A percentile compares a stretch with the other conserved stretches of the same genome.
Conservation (phyloP, 2,797 vertebrate genomes). For the Poeciliopsis infans region DNA sequence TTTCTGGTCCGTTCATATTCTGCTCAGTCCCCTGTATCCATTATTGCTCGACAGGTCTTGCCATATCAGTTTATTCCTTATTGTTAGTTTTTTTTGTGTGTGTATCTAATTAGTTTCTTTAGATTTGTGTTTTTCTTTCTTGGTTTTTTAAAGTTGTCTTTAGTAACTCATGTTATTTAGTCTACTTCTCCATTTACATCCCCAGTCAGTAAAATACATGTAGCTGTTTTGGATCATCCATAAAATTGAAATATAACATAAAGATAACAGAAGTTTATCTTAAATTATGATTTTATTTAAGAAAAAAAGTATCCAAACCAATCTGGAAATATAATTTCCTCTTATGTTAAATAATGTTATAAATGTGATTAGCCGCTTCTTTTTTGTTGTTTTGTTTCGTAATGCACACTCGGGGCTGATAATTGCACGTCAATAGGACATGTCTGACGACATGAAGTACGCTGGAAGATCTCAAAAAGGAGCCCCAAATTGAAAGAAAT, state of each 20-base stretch:
- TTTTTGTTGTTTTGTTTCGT: not conserved
- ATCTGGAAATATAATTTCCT: not conserved
- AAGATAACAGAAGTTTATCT: not conserved
- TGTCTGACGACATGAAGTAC: not conserved
- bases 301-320: not conserved
- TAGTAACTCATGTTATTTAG: not conserved
- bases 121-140: not conserved
- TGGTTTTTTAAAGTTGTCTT: not conserved
- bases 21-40: not conserved
- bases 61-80: not conserved
- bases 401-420: not conserved
- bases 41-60: not conserved
- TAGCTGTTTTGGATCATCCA: not conserved
- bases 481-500: not conserved
- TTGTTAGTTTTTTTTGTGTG: not conserved
- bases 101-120: not conserved
- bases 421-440: not conserved
- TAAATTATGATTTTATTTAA: not conserved
- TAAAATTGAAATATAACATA: not conserved
- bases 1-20: not conserved
- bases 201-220: not conserved
- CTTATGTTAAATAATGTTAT: not conserved
- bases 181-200: not conserved
- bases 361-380: not conserved
- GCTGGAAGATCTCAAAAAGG: not conserved